A percentile compares a stretch with the other conserved stretches of the same genome.
Conservation (phyloP, 30 jellyfish, hydroid and myxozoan species). For the Hydractinia echinata region DNA sequence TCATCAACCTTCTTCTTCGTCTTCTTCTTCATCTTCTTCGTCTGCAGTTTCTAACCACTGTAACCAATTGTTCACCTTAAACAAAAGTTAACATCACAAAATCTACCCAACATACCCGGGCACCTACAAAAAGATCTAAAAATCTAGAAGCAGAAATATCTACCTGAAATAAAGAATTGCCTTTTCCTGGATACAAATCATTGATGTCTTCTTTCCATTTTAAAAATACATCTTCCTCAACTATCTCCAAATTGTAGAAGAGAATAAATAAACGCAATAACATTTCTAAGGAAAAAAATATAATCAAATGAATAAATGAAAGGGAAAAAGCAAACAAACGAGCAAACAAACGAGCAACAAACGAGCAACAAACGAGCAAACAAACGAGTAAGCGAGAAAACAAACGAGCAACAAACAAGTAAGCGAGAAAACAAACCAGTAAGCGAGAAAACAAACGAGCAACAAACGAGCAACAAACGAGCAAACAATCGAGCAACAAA, state of each 20-base stretch:
- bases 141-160: neutral
- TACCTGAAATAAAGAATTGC: conserved; percentile 92
- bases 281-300: conserved; percentile 47
- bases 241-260: conserved; percentile 81
- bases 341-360: too few relatives aligned
- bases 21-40: conserved; percentile 86
- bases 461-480: too few relatives aligned
- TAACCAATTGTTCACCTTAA: conserved; percentile 79
- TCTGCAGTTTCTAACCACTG: conserved; percentile 98
- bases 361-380: too few relatives aligned
- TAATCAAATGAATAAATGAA: too few relatives aligned
- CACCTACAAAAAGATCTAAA: neutral
- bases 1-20: conserved; percentile 29
- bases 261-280: conserved; percentile 61
- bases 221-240: conserved; percentile 83
- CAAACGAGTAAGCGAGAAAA: too few relatives aligned
- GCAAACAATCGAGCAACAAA: too few relatives aligned
- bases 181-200: conserved; percentile 84
- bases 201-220: conserved; percentile 93
- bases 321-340: too few relatives aligned
- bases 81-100: neutral
- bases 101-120: neutral
- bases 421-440: too few relatives aligned
- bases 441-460: too few relatives aligned
- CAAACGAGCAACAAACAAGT: too few relatives aligned